Percentiles rank a stretch among this genome's conserved stretches.
These are phyloP conservation scores for Papilio polytes DNA, from an alignment of 1,140 invertebrate species.

Conservation along the genomic window DNA sequence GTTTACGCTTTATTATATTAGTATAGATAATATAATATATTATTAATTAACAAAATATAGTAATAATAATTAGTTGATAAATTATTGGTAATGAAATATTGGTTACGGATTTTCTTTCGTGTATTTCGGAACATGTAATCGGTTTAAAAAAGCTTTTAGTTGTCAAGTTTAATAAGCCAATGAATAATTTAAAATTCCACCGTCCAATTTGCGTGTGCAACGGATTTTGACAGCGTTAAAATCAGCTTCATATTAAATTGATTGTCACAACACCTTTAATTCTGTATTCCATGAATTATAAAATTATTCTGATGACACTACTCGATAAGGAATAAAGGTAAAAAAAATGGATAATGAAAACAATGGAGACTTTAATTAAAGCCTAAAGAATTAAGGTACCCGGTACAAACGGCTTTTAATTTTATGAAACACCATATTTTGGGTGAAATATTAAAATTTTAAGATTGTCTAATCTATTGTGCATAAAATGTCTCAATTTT, in stretches of 20 bases:
- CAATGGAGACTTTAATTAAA: slow-evolving; percentile 16
- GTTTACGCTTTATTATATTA: too few species aligned
- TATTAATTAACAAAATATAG: too few species aligned
- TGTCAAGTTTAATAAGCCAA: background rate
- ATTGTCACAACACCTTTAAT: slow-evolving; percentile 18
- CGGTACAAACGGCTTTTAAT: background rate
- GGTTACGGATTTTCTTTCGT: background rate
- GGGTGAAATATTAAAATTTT: background rate
- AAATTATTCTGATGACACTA: background rate
- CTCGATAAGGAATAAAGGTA: background rate
- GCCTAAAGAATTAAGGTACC: background rate
- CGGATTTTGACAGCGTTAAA: slow-evolving; percentile 6
- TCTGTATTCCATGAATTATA: background rate
- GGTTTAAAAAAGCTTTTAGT: background rate
- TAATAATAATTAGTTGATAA: too few species aligned
- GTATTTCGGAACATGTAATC: background rate
- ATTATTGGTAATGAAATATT: background rate
- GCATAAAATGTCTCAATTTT: background rate
- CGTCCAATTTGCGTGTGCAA: background rate
- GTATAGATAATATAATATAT: too few species aligned
- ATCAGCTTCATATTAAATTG: background rate
- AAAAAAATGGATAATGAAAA: background rate
- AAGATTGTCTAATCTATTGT: background rate
- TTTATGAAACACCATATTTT: background rate
- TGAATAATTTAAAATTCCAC: slow-evolving; percentile 3